Percentiles rank a stretch among this genome's conserved stretches.
These are phyloP conservation scores for Astropecten irregularis DNA, from an alignment of 53 echinoderm and acorn worm genomes.

Conservation along the genomic window DNA sequence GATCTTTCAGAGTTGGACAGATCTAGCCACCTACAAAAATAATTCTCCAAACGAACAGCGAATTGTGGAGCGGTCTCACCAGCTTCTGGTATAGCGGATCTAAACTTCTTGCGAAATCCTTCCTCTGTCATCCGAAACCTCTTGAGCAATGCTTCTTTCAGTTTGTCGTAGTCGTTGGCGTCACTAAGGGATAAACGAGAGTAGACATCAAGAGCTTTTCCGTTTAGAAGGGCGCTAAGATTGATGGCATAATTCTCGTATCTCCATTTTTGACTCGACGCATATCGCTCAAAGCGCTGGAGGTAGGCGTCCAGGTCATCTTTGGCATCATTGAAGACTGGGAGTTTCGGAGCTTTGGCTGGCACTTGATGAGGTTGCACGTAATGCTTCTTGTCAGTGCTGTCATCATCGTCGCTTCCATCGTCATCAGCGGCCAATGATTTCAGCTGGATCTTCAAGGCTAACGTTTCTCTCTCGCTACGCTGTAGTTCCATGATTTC, in stretches of 20 bases:
- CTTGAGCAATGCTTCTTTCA: conserved; percentile 29
- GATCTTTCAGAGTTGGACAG: background rate
- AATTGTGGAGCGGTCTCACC: conserved; percentile 25
- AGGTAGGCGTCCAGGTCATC: conserved; percentile 70
- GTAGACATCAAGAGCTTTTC: conserved; percentile 28
- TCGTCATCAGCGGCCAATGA: background rate
- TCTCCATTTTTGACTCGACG: conserved; percentile 38
- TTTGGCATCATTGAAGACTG: conserved; percentile 50
- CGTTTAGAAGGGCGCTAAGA: conserved; percentile 48
- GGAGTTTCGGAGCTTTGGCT: conserved; percentile 48
- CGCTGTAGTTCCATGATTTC: background rate
- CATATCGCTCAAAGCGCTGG: conserved; percentile 56
- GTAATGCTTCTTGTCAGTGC: too few relatives aligned
- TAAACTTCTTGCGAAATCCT: conserved; percentile 34
- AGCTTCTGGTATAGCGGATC: conserved; percentile 10
- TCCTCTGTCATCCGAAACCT: conserved; percentile 29
- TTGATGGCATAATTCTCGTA: conserved; percentile 56
- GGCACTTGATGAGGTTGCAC: too few relatives aligned
- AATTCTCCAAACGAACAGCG: conserved; percentile 36
- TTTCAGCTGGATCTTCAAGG: background rate
- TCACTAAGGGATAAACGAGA: background rate
- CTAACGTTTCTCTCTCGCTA: background rate
- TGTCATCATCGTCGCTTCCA: background rate
- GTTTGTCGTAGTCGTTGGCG: background rate
- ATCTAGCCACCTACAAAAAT: conserved; percentile 31